These are phyloP conservation scores for Hoplodrina blanda DNA, from an alignment of 2,888 invertebrate genomes.

Conservation along the genomic window DNA sequence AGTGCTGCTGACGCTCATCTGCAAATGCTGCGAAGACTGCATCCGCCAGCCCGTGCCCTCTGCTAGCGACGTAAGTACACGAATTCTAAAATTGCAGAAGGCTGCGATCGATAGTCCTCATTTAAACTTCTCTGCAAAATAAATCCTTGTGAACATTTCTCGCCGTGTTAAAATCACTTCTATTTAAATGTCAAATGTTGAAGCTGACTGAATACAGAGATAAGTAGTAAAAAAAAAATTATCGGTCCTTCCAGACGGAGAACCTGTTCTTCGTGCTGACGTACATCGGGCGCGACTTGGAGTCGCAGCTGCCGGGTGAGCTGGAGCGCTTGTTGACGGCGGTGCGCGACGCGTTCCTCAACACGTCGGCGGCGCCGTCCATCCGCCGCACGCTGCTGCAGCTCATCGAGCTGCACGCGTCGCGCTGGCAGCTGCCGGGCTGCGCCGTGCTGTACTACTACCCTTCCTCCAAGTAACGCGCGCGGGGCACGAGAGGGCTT, in stretches of 20 bases:
- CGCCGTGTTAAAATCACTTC: no score
- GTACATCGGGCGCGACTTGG: constrained; percentile 96
- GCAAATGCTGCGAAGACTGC: constrained; percentile 97
- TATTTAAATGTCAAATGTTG: no score
- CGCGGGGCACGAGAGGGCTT: background rate
- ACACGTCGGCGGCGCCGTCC: constrained; percentile 93
- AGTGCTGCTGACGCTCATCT: constrained; percentile 95
- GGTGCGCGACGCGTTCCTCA: constrained; percentile 96
- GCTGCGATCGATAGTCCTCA: background rate
- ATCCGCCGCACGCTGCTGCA: constrained; percentile 96
- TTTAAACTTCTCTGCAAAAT: no score
- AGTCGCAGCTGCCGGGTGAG: constrained; percentile 94
- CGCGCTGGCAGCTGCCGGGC: constrained; percentile 97
- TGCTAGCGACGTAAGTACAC: constrained; percentile 92
- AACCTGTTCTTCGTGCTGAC: constrained; percentile 97
- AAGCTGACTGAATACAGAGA: no score
- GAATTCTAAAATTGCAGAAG: background rate
- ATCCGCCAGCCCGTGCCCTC: constrained; percentile 95
- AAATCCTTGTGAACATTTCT: no score
- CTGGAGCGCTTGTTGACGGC: constrained; percentile 94
- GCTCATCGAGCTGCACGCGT: constrained; percentile 97
- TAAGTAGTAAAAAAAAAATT: no score
- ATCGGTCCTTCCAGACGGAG: constrained; percentile 92
- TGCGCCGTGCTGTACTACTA: constrained; percentile 97
- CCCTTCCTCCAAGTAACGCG: constrained; percentile 90